These are phyloP conservation scores for Linurgus olivaceus DNA, from an alignment of 2,797 vertebrate genomes.

Conservation along the genomic window DNA sequence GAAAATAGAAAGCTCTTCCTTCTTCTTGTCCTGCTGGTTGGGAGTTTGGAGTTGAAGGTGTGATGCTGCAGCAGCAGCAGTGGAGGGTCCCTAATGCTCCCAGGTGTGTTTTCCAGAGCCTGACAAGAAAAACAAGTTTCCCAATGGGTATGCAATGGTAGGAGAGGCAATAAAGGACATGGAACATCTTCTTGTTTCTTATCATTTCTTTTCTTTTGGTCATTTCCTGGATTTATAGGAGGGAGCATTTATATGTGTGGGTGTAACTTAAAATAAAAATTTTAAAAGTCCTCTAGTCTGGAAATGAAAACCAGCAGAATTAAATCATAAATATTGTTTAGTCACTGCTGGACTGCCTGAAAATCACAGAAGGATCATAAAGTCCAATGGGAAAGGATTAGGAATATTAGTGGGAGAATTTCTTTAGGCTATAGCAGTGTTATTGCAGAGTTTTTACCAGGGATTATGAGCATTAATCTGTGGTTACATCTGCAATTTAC, in stretches of 20 bases:
- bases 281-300: neutral
- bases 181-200: neutral
- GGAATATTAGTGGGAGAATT: conserved; percentile 49
- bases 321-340: conserved; percentile 44
- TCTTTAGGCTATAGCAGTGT: conserved; percentile 12
- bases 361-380: conserved; percentile 46
- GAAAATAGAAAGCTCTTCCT: neutral
- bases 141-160: neutral
- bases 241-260: neutral
- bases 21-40: neutral
- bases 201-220: neutral
- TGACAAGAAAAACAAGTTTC: conserved; percentile 20
- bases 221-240: conserved; percentile 27
- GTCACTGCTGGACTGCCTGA: conserved; percentile 19
- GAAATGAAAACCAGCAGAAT: conserved; percentile 54
- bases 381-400: conserved; percentile 45
- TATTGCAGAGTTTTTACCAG: conserved; percentile 38
- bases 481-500: conserved; percentile 45
- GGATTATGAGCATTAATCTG: conserved; percentile 51
- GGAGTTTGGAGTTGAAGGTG: neutral
- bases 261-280: conserved; percentile 19
- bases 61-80: neutral
- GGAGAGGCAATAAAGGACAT: neutral
- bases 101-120: neutral
- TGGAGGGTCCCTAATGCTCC: neutral